Evolutionary conservation across 1,140 invertebrate genomes (phyloP), one percentile per base, ranked within the genome.

Genomic region (Dendrolimus punctatus): DNA sequence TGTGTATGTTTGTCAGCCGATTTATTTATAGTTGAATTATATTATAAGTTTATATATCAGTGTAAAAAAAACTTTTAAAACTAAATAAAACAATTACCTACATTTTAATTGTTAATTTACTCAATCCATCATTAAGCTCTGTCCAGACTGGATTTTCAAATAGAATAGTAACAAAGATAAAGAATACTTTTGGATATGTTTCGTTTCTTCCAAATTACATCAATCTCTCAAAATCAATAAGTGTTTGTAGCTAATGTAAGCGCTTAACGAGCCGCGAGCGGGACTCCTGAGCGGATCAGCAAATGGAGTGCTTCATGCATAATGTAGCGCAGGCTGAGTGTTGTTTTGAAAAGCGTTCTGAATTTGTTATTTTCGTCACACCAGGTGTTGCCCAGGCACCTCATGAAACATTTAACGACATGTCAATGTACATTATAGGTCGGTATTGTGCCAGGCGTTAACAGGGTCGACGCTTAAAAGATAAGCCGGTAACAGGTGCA

Each of bases 281-380:
- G 73, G 72, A 73, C 73, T 81, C 71, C 68, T 82, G 82, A 85
- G 80, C 82, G 80, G 82, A 84, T 85, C 79, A 82, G 73, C 79
- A 82, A 82, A 84, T 85, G 82, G 80, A 85, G 82, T 84, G 80
- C 76, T 80, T 84, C 82, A 85, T 85, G 79, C 82, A 85, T 85
- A 84, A 85, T 85, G 82, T 85, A 85, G 72, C 71, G 65, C 68
- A 62, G 63, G 60, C 76, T 80, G 78, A 84, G 77, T 82, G 82
- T 83, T 85, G 82, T 85, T 85, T 82, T 80, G 77, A 82, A 82
- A 83, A 82, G 78, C 79, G 73, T 82, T 81, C 79, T 76, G 76
- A 85, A 85, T 85, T 77, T 71, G 78, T 81, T 84, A 81, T 80
- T 81, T 77, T 78, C 81, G 76, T 81, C 75, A 80, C 68, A 68